Conservation (phyloP, 2,797 vertebrate species). For the Gallinago stenura region DNA sequence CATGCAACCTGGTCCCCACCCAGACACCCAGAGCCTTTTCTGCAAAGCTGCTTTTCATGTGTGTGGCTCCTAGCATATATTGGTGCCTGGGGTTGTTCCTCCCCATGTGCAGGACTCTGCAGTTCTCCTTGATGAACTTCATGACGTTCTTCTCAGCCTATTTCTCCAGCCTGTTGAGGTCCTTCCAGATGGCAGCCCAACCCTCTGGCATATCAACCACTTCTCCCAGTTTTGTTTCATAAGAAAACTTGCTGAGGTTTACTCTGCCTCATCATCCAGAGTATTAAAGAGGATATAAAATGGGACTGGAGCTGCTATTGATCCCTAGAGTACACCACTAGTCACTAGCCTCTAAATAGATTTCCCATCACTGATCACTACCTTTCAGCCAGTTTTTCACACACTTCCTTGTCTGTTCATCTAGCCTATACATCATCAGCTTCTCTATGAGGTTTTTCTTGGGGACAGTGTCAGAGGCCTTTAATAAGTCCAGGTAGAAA, state of each 20-base stretch:
- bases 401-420: neutral
- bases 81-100: neutral
- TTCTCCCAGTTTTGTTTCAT: neutral
- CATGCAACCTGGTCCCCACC: neutral
- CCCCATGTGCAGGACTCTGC: neutral
- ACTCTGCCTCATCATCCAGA: neutral
- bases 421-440: neutral
- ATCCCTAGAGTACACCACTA: neutral
- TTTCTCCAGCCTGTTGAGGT: neutral
- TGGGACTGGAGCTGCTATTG: neutral
- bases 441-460: neutral
- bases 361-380: neutral
- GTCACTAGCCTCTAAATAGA: neutral
- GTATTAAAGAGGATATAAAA: neutral
- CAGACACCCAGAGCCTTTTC: neutral
- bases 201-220: fast-evolving
- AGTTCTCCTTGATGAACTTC: neutral
- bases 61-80: neutral
- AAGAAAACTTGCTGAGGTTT: neutral
- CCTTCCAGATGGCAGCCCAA: neutral
- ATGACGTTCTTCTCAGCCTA: neutral
- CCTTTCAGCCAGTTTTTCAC: neutral
- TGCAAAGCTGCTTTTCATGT: neutral
- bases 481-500: neutral
- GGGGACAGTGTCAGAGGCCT: neutral